These are phyloP conservation scores for Xestia ashworthii DNA, from an alignment of 2,888 invertebrate genomes.

Conservation along the genomic window DNA sequence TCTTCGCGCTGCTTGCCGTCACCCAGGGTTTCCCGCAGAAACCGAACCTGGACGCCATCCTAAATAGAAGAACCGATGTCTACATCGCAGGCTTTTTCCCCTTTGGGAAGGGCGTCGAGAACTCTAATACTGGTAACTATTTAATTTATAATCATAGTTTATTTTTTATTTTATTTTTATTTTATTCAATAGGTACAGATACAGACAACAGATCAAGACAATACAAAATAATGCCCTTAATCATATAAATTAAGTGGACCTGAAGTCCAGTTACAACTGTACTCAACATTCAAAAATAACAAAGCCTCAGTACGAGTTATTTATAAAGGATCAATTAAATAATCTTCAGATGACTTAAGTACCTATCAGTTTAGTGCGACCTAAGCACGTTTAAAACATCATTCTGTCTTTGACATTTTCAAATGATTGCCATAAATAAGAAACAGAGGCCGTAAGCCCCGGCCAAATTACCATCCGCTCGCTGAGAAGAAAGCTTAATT, in stretches of 20 bases:
- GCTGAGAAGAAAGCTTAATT: neutral
- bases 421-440: no score
- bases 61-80: conserved; percentile 94
- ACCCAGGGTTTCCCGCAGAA: conserved; percentile 88
- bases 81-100: conserved; percentile 98
- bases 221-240: no score
- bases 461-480: neutral
- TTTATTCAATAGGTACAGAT: no score
- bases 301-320: no score
- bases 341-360: neutral
- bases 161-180: no score
- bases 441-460: no score
- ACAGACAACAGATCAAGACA: no score
- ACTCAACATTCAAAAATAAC: no score
- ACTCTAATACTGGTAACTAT: conserved; percentile 93
- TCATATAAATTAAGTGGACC: no score
- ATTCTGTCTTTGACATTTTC: no score
- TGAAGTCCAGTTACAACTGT: no score
- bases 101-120: conserved; percentile 95
- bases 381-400: no score
- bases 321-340: neutral
- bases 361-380: neutral
- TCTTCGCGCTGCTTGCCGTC: conserved; percentile 68
- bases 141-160: conserved; percentile 28
- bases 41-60: conserved; percentile 92